phyloP scores from a whole-genome alignment of 2,113 vertebrate species.

The Tylochromis polylepis region DNA sequence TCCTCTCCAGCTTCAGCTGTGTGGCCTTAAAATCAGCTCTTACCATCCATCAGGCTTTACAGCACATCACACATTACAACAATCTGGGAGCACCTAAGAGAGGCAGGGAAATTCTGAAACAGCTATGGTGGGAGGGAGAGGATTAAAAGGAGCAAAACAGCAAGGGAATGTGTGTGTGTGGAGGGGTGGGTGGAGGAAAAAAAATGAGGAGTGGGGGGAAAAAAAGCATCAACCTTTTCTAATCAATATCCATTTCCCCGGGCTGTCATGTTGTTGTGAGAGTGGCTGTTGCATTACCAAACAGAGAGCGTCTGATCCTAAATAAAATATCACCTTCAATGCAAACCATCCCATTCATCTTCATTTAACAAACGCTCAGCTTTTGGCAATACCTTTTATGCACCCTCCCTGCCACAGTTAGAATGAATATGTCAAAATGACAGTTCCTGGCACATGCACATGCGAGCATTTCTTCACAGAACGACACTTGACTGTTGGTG shows the following conservation, averaged over 20 bases:
- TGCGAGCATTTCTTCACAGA: not conserved
- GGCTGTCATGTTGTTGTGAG: constrained; percentile 72
- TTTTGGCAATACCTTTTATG: constrained; percentile 63
- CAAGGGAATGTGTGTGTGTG: not conserved
- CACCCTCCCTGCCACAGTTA: constrained; percentile 22
- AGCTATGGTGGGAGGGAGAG: not conserved
- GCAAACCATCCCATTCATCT: constrained; percentile 71
- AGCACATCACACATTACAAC: constrained; percentile 48
- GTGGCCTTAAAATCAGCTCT: constrained; percentile 51
- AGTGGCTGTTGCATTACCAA: constrained; percentile 73
- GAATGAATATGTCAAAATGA: constrained; percentile 64
- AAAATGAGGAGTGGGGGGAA: not conserved
- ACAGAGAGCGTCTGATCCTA: constrained; percentile 62
- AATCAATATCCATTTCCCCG: constrained; percentile 79
- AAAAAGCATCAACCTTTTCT: constrained; percentile 58
- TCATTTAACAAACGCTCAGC: constrained; percentile 67
- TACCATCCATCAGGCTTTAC: constrained; percentile 64
- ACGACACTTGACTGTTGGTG: not conserved
- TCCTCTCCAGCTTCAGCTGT: constrained; percentile 39
- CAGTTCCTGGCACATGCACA: constrained; percentile 36
- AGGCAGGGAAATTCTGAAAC: not conserved
- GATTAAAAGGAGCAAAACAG: constrained; percentile 31
- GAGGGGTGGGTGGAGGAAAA: not conserved
- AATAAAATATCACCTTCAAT: constrained; percentile 78
- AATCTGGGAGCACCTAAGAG: not conserved